Evolutionary conservation across 2,797 vertebrate species (phyloP), one percentile per base, ranked within the genome.

Genomic region (Rhinophrynus dorsalis): DNA sequence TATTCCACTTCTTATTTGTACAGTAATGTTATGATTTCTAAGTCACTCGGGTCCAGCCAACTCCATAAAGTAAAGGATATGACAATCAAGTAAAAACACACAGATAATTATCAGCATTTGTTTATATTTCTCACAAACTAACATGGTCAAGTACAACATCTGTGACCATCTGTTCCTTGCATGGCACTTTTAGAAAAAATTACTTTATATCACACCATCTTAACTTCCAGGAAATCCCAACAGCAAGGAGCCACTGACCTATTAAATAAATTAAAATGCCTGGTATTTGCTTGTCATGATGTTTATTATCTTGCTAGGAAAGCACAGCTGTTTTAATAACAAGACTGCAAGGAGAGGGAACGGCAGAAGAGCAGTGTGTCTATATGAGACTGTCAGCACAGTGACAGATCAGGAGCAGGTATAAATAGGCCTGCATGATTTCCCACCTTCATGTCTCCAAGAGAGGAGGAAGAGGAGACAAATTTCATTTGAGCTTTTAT

Each of bases 381-480:
- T 54, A 47, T 48, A 51, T 9, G 42, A 26, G 6, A 24, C 45
- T 29, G 42, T 48, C 30, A 57, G 68, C 8, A n/a, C 42, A 3
- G 21, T 59, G 61, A 72, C 60, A 72, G 61, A 72, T 65, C 69
- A 65, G 69, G 69, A 72, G 45, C 69, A 72, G 69, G 69, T 72
- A 72, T 58, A 72, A 72, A 72, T 72, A 72, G 44, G 7, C 44
- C 35, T 7, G 51, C 12, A 32, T 24, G 51, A 51, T 33, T 58
- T 59, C 26, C 69, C 69, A 72, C 61, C 60, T 64, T 72, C 68
- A 21, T 42, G 11, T 40, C 26, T 23, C 52, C 4, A 10, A n/a
- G 32, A 18, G 61, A 27, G 32, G 29, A 6, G 48, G 47, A 18
- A 51, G 68, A 42, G 45, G 35, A 59, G 24, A 30, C 18, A 35